Evolutionary conservation across 2,113 vertebrate genomes (phyloP).

Genomic region (Passerina amoena): DNA sequence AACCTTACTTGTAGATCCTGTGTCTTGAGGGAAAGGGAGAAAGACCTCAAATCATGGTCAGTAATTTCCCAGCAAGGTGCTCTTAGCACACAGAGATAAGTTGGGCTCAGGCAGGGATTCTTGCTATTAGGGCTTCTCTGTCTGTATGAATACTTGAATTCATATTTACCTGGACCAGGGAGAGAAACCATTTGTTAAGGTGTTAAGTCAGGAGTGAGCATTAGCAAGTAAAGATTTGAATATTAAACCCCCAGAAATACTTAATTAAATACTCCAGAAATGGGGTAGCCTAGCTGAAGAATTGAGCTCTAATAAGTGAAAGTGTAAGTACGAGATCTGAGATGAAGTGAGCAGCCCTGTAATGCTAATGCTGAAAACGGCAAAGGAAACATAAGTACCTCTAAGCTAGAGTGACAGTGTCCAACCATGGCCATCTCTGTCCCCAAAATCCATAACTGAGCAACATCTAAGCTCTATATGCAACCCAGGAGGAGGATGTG

Average conservation of each 20-base stretch:
- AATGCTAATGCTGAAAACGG: background rate
- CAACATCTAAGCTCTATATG: background rate
- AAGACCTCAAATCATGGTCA: background rate
- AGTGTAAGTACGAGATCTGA: background rate
- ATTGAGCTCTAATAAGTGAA: background rate
- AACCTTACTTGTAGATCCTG: background rate
- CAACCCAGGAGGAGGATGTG: background rate
- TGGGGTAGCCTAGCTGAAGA: background rate
- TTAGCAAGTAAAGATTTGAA: background rate
- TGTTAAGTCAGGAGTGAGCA: background rate
- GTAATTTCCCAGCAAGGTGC: background rate
- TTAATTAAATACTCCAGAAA: background rate
- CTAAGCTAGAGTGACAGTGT: background rate
- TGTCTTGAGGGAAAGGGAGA: background rate
- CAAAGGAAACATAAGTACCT: background rate
- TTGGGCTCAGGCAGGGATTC: background rate
- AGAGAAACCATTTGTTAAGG: background rate
- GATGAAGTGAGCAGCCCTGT: background rate
- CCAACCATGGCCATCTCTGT: background rate
- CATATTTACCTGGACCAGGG: background rate
- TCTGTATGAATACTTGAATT: background rate
- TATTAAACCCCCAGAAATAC: background rate
- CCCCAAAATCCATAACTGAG: background rate
- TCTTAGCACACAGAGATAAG: background rate
- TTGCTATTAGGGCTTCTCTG: background rate